Conservation (phyloP, 2,113 vertebrate genomes). For the Neolamprologus devosi region DNA sequence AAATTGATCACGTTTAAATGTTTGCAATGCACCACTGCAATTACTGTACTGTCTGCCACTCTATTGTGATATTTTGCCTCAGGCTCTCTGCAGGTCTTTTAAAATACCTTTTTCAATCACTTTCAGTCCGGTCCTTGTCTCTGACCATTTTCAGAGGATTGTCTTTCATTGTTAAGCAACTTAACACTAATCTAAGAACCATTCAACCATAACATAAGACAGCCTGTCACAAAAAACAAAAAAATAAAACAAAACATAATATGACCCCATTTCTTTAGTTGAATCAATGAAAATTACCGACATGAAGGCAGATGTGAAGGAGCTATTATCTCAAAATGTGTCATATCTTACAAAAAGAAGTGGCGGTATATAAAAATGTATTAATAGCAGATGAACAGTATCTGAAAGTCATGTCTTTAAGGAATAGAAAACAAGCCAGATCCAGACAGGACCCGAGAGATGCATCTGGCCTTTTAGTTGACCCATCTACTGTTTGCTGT, state of each 20-base stretch:
- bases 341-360: not conserved
- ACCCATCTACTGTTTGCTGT: not conserved
- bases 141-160: not conserved
- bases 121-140: not conserved
- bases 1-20: not conserved
- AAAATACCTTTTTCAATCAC: not conserved
- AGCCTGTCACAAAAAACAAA: not conserved
- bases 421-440: not conserved
- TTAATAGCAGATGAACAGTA: not conserved
- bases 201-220: not conserved
- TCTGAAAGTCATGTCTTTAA: not conserved
- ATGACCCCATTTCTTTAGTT: not conserved
- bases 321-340: not conserved
- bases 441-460: not conserved
- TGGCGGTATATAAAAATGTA: not conserved
- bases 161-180: not conserved
- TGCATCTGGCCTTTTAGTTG: not conserved
- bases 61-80: not conserved
- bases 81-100: not conserved
- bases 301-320: not conserved
- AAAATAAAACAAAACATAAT: not conserved
- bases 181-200: not conserved
- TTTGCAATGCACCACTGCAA: not conserved
- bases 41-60: not conserved
- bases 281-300: not conserved